Conservation (phyloP, 2,113 vertebrate genomes). For the Asarcornis scutulata region DNA sequence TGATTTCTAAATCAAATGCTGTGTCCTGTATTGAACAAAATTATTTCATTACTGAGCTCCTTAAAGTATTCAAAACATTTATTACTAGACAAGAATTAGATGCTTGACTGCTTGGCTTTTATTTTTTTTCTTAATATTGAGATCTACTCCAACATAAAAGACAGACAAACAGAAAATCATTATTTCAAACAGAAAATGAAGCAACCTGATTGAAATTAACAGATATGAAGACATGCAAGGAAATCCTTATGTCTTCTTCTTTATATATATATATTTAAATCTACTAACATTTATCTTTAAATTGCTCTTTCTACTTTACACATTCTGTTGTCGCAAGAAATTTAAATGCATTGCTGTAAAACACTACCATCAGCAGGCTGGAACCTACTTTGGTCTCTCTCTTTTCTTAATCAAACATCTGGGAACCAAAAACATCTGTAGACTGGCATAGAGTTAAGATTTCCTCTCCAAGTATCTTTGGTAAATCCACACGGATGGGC, state of each 20-base stretch:
- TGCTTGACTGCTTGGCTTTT: neutral
- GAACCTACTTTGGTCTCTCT: slow-evolving; percentile 36
- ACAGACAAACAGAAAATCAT: neutral
- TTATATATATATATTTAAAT: neutral
- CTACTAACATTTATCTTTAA: slow-evolving; percentile 27
- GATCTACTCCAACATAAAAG: neutral
- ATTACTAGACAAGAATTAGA: neutral
- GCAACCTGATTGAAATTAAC: neutral
- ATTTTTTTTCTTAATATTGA: neutral
- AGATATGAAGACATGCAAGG: neutral
- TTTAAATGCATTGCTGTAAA: slow-evolving; percentile 34
- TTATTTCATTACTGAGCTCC: neutral
- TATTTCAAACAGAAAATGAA: slow-evolving; percentile 9
- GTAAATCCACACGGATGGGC: slow-evolving; percentile 7
- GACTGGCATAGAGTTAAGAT: neutral
- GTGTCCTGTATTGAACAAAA: neutral
- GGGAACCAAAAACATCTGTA: slow-evolving; percentile 53
- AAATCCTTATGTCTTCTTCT: neutral
- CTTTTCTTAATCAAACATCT: slow-evolving; percentile 56
- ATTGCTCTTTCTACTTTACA: slow-evolving; percentile 33
- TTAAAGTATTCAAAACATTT: neutral
- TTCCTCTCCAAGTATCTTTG: neutral
- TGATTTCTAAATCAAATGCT: slow-evolving; percentile 24
- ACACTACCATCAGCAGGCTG: slow-evolving; percentile 51
- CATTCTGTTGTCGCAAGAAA: slow-evolving; percentile 32